Conservation (phyloP, 1,140 invertebrate species). For the Drosophila kanapiae region DNA sequence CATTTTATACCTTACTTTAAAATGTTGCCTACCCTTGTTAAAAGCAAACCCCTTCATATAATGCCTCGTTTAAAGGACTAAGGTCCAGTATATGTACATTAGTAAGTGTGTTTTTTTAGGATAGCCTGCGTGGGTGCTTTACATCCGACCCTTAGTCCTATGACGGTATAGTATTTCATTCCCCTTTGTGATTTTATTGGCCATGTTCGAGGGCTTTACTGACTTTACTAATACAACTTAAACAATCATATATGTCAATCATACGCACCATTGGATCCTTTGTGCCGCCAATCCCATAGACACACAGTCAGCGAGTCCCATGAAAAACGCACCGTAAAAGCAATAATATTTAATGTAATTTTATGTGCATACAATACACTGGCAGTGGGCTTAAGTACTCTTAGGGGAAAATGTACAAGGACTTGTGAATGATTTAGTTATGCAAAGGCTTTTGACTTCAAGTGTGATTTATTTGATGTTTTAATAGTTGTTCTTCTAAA, state of each 20-base stretch:
- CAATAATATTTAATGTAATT: constrained; percentile 68
- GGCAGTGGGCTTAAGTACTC: constrained; percentile 25
- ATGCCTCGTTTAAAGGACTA: not conserved
- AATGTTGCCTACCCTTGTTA: not conserved
- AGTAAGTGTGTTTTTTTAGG: not conserved
- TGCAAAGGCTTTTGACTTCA: constrained; percentile 15
- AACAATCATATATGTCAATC: constrained; percentile 68
- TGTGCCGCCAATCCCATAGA: constrained; percentile 34
- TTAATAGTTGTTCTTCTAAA: not conserved
- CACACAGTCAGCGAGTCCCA: constrained; percentile 10
- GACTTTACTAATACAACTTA: constrained; percentile 65
- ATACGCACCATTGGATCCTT: constrained; percentile 66
- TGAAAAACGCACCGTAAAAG: constrained; percentile 9
- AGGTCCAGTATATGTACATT: not conserved
- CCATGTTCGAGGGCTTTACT: constrained; percentile 30
- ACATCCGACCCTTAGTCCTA: not conserved
- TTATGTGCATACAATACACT: constrained; percentile 21
- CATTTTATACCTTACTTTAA: not conserved
- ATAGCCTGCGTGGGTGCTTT: not conserved
- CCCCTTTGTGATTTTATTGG: constrained; percentile 2
- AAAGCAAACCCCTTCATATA: not conserved
- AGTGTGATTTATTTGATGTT: constrained; percentile 10
- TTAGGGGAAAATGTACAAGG: constrained; percentile 10
- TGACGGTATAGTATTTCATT: constrained; percentile 1
- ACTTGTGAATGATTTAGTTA: constrained; percentile 5